Base-by-base conservation (phyloP, 2,113 vertebrate genomes). In the Alosa alosa region DNA sequence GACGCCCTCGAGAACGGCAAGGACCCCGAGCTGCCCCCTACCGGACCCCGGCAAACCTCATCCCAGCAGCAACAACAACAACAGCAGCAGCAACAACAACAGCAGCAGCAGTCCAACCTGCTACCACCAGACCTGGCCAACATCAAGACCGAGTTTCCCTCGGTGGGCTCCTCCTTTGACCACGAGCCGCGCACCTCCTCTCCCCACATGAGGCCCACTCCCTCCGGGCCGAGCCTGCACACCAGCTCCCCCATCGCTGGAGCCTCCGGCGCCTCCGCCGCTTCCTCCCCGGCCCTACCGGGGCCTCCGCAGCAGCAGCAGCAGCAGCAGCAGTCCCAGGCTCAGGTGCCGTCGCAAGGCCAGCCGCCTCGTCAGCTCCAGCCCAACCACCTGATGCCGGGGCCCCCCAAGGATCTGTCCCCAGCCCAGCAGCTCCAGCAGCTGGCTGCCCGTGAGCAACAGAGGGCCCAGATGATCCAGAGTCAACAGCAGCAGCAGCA, bases 1-100 rank as follows among this genome's bases (percentile, higher is more conserved):
- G 97, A 98, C 0, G 96, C 97, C 84, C 99, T 99, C 9, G 98
- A 97, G 89, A 97, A 99, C 86, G 97, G 98, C 86, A 99, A 98
- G 87, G 98, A 99, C 86, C 92, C 93, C 6, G 98, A 99, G 88
- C 91, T 97, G 87, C 0, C 75, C 39, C 87, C 36, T 2, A 85
- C 10, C 88, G 86, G 84, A 75, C 90, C 0, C 86, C 93, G 0
- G 0, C 72, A 78, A 15, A 39, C 31, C 4, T 5, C 72, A 39
- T 31, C 64, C 25, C 72, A 39, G 31, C 31, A 15, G 31, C 72
- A 72, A n/a, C n/a, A 72, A n/a, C 64, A 60, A 2, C 64, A 31
- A n/a, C 64, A 25, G 64, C 64, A 72, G n/a, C 57, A 15, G 31
- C 72, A 72, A n/a, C n/a, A 72, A n/a, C 64, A 31, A n/a, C 64